Evolutionary conservation across 2,888 invertebrate genomes (phyloP).

Genomic region (Aethes cnicana): DNA sequence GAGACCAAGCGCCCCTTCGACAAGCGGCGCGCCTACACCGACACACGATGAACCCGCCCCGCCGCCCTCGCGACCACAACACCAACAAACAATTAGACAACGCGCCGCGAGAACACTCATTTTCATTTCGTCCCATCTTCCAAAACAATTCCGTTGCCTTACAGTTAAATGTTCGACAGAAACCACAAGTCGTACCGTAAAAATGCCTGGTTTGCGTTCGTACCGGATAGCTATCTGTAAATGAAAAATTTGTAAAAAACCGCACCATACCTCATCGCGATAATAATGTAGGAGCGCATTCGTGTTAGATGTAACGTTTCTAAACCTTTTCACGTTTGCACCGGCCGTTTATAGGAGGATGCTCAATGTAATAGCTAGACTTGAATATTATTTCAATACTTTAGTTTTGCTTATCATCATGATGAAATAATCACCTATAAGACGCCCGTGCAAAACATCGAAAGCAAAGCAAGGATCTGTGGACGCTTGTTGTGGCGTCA

Average conservation of each 20-base stretch:
- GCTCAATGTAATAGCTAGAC: neutral
- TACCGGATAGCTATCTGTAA: slow-evolving; percentile 18
- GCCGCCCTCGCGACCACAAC: too few species aligned
- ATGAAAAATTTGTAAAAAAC: slow-evolving; percentile 40
- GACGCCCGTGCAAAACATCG: neutral
- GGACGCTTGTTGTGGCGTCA: slow-evolving; percentile 37
- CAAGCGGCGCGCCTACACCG: slow-evolving; percentile 60
- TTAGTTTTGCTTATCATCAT: neutral
- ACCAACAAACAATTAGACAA: neutral
- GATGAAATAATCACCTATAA: neutral
- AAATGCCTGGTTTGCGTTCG: slow-evolving; percentile 24
- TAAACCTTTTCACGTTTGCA: slow-evolving; percentile 7
- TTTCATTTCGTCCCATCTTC: too few species aligned
- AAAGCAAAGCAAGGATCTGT: slow-evolving; percentile 26
- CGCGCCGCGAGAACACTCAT: too few species aligned
- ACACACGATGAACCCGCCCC: slow-evolving; percentile 48
- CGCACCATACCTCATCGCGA: slow-evolving; percentile 64
- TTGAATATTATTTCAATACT: too few species aligned
- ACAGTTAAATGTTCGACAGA: too few species aligned
- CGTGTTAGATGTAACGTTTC: slow-evolving; percentile 25
- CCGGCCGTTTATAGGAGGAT: slow-evolving; percentile 30
- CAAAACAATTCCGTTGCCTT: too few species aligned
- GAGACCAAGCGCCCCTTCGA: slow-evolving; percentile 63
- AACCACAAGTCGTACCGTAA: slow-evolving; percentile 4
- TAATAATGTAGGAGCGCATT: slow-evolving; percentile 40